Evolutionary conservation across 2,113 vertebrate genomes (phyloP), one percentile per base, ranked within the genome.

Genomic region (Halichoerus grypus): DNA sequence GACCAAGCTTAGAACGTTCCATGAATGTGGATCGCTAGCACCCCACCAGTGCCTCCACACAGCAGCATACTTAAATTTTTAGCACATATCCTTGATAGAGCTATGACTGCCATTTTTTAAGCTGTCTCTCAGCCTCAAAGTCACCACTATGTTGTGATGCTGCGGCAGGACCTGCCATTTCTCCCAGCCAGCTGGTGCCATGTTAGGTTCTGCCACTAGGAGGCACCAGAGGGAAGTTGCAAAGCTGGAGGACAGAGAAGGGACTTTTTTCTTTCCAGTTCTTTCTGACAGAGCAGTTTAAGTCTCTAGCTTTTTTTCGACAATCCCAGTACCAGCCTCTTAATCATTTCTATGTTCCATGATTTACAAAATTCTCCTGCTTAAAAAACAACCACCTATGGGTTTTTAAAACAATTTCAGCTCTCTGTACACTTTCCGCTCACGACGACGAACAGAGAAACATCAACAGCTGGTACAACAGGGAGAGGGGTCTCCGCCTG

Each of bases 361-460:
- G 33, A 87, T 80, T 95, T 67, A 31, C 33, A 83, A 59, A 76
- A 77, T 63, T 24, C 69, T 93, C 85, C 63, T 42, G 12, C 28
- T 80, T 91, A 28, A 39, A 59, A 89, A 36, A 79, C 57, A 80
- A 7, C 76, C 15, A 46, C 46, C 77, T 74, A n/a, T 88, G 77
- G 63, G 33, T 84, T 76, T 94, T 63, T 53, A 53, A 83, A 85
- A 79, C 53, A 88, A 69, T 57, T 57, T 82, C 24, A 18, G 83
- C 31, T 51, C 63, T 80, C 26, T 46, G 22, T 24, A 39, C 18
- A 24, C 4, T 69, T 86, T 83, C 42, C 15, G 53, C 31, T 83
- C 74, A 49, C 1, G 8, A 94, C n/a, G 55, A 39, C 87, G 55
- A 55, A 39, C 84, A 57, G 59, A 61, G 65, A 87, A 65, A 26